Conservation (phyloP, 2,888 invertebrate species). For the Ochropleura leucogaster region DNA sequence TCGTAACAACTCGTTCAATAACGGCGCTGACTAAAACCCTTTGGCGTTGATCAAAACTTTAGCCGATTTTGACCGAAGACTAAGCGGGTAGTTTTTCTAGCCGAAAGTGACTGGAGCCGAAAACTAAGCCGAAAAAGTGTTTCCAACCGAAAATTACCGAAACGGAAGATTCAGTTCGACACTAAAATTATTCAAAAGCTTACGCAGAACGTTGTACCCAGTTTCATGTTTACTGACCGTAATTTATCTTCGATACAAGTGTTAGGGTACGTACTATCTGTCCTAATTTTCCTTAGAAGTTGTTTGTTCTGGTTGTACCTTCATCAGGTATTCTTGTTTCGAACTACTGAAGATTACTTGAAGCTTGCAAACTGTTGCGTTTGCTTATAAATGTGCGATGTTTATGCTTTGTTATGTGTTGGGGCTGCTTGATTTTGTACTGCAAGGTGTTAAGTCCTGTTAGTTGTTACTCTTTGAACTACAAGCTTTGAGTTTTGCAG, state of each 20-base stretch:
- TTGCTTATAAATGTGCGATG: slow-evolving; percentile 33
- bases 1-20: neutral
- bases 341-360: slow-evolving; percentile 59
- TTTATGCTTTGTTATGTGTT: slow-evolving; percentile 16
- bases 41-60: neutral
- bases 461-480: slow-evolving; percentile 3
- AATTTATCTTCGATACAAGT: slow-evolving; percentile 63
- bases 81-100: too few relatives aligned
- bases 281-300: slow-evolving; percentile 58
- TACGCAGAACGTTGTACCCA: slow-evolving; percentile 50
- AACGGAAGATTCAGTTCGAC: neutral
- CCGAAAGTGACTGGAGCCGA: too few relatives aligned
- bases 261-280: slow-evolving; percentile 47
- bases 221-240: slow-evolving; percentile 65
- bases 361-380: slow-evolving; percentile 68
- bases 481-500: neutral
- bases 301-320: slow-evolving; percentile 61
- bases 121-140: too few relatives aligned
- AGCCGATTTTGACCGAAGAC: neutral
- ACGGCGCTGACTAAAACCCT: neutral
- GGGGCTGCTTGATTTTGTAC: slow-evolving; percentile 18
- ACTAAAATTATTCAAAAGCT: slow-evolving; percentile 66
- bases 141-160: neutral
- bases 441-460: neutral
- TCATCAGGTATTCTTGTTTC: slow-evolving; percentile 62